Evolutionary conservation across 2,888 invertebrate genomes (phyloP).

Genomic region (Drosophila prostipennis): DNA sequence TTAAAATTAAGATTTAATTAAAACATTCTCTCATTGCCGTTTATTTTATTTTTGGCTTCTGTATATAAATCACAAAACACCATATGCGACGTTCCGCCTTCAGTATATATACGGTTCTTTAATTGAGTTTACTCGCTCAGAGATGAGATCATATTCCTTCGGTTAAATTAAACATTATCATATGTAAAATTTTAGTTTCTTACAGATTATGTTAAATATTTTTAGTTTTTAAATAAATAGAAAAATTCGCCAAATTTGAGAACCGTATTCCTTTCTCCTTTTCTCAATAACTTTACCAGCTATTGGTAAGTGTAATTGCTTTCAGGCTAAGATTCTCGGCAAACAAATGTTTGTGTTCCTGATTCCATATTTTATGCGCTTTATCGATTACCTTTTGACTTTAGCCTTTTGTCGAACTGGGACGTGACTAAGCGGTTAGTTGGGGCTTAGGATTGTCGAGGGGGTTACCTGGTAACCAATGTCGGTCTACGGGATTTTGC

Average conservation of each 20-base stretch:
- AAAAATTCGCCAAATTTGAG: too few species aligned
- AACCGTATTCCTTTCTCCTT: too few species aligned
- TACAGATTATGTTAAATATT: background rate
- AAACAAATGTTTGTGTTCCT: background rate
- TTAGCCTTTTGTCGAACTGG: slow-evolving; percentile 21
- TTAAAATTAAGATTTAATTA: background rate
- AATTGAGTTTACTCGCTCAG: slow-evolving; percentile 6
- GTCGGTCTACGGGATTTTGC: slow-evolving; percentile 19
- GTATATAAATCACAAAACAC: slow-evolving; percentile 7
- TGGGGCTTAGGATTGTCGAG: background rate
- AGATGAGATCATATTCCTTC: slow-evolving; percentile 13
- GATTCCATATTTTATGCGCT: slow-evolving; percentile 8
- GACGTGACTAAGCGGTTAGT: too few species aligned
- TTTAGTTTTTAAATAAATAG: too few species aligned
- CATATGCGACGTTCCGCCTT: slow-evolving; percentile 10
- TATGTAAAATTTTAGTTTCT: background rate
- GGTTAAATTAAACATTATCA: background rate
- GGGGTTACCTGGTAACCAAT: slow-evolving; percentile 27
- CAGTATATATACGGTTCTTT: slow-evolving; percentile 5
- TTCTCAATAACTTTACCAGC: background rate
- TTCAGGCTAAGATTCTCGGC: background rate
- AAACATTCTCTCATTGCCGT: slow-evolving; percentile 6
- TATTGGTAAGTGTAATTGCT: background rate
- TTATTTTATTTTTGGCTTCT: background rate
- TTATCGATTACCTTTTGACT: slow-evolving; percentile 53